phyloP scores from a whole-genome alignment of 1,140 invertebrate species.

The Chymomyza costata region DNA sequence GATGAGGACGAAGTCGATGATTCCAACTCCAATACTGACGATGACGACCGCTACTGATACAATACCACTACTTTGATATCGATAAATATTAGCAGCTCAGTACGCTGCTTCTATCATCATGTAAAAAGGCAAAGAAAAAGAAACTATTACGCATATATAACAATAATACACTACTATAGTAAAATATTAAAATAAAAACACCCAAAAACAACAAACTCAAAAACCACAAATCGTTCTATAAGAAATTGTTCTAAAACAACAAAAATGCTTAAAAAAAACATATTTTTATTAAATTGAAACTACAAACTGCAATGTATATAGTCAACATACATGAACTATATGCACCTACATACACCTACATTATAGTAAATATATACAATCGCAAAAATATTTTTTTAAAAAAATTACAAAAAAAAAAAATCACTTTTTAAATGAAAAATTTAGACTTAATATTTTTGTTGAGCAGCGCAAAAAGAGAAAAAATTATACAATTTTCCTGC shows the following conservation, averaged over 20 bases:
- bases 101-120: conserved; percentile 29
- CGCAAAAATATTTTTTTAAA: conserved; percentile 14
- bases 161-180: conserved; percentile 38
- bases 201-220: conserved; percentile 36
- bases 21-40: conserved; percentile 61
- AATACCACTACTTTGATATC: conserved; percentile 19
- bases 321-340: conserved; percentile 16
- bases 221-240: conserved; percentile 40
- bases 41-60: conserved; percentile 59
- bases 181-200: conserved; percentile 33
- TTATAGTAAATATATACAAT: conserved; percentile 12
- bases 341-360: conserved; percentile 4
- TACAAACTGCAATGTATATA: conserved; percentile 11
- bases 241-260: conserved; percentile 46
- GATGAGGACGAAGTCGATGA: conserved; percentile 52
- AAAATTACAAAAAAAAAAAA: conserved; percentile 13
- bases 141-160: conserved; percentile 54
- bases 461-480: conserved; percentile 21
- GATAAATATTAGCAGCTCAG: conserved; percentile 2
- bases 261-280: conserved; percentile 19
- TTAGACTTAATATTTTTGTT: conserved; percentile 38
- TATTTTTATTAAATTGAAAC: conserved; percentile 37
- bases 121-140: conserved; percentile 59
- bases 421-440: conserved; percentile 37
- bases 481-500: conserved; percentile 24